Evolutionary conservation across 2,888 invertebrate species (phyloP).

Genomic region (Chloroclysta siterata): DNA sequence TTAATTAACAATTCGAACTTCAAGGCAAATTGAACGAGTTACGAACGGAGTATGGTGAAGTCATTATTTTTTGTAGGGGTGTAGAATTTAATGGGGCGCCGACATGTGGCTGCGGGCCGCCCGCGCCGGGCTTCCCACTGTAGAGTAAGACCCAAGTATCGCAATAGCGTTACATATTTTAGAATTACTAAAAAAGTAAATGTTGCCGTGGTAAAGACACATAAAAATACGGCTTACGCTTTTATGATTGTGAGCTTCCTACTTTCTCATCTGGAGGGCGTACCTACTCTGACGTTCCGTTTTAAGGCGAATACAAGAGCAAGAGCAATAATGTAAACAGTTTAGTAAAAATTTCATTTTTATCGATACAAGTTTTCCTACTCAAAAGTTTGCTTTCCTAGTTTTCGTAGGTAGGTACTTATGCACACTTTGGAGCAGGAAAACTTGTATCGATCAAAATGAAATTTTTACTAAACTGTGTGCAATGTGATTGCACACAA

Average conservation of each 20-base stretch:
- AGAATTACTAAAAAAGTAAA: neutral
- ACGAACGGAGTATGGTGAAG: slow-evolving; percentile 68
- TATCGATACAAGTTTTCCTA: no score
- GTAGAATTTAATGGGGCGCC: slow-evolving; percentile 70
- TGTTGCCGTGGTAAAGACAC: neutral
- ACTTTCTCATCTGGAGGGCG: neutral
- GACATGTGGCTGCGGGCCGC: slow-evolving; percentile 66
- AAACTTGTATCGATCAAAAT: no score
- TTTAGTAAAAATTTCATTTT: no score
- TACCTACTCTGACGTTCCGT: neutral
- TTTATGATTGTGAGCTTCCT: neutral
- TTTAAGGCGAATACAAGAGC: no score
- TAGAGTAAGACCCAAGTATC: slow-evolving; percentile 34
- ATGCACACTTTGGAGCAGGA: no score
- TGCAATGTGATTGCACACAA: no score
- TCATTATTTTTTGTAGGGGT: slow-evolving; percentile 81
- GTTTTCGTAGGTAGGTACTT: no score
- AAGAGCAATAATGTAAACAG: no score
- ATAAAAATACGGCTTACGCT: neutral
- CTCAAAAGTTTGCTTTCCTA: no score
- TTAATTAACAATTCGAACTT: slow-evolving; percentile 55
- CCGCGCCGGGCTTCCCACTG: slow-evolving; percentile 27
- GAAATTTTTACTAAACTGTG: no score
- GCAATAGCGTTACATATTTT: slow-evolving; percentile 7
- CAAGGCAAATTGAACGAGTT: slow-evolving; percentile 65